Evolutionary conservation across 2,888 invertebrate species (phyloP), one percentile per base, ranked within the genome.

Genomic region (Thumatha senex): DNA sequence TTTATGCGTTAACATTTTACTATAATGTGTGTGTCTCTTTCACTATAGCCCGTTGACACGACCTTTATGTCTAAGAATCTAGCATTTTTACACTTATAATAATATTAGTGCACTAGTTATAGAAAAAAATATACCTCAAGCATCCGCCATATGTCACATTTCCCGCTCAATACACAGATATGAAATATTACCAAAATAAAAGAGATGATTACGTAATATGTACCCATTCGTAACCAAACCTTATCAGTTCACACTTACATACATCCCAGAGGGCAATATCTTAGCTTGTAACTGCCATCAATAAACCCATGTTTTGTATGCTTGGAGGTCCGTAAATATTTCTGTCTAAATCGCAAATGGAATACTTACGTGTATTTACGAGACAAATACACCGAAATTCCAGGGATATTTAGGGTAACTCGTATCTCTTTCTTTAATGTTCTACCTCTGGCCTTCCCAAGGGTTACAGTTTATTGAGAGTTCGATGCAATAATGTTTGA

Each of bases 301-400:
- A 42, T 56, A 56, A 50, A 48, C 51, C 31, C 31, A 45, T 50
- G 42, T 46, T 40, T 59, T 54, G 41, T 56, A 52, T 61, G 50
- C 59, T 31, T 44, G 33, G 15, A 43, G 13, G 14, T 47, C 45
- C 45, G 53, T 50, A 53, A 64, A 63, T 45, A 60, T 46, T 36
- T 40, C 40, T 38, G 47, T 52, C 51, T 33, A 13, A 45, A 46
- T 13, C 35, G 51, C 48, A 55, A 64, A 57, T 63, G 46, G 53
- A 55, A 54, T 55, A 51, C 38, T 54, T 58, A 24, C 18, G 18
- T 4, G 18, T 24, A 63, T 67, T 67, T 67, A 67, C 51, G 57
- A n/a, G n/a, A 56, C 40, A 47, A 35, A 30, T 12, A 40, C 45
- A 40, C 10, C 30, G 34, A 43, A 49, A 40, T 52, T 44, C 15